Base-by-base conservation (phyloP, 2,797 vertebrate species). In the Parambassis ranga region DNA sequence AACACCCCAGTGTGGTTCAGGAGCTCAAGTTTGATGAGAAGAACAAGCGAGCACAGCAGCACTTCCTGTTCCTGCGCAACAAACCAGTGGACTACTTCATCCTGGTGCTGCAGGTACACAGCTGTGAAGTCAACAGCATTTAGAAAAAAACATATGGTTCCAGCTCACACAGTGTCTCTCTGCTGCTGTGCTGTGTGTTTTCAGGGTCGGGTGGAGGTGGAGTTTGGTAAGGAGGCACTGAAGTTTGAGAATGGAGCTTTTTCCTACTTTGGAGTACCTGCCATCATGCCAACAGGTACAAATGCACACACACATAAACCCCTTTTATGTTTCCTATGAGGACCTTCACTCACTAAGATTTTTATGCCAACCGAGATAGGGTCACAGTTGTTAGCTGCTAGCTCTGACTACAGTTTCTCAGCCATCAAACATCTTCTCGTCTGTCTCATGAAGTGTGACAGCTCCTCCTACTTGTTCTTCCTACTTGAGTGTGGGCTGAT, bases 201-300 rank as follows among this genome's bases (percentile, higher is more conserved):
- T 24, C 79, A 99, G 97, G 97, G 97, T 14, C 95, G 95, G 57
- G 97, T 99, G 33, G 95, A 97, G 77, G 97, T 99, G 70, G 96
- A 98, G 83, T 94, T 98, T 1, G 96, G 96, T 14, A 99, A 98
- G 62, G 97, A 99, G 82, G 95, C 94, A 6, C 91, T 99, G 71
- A 94, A 93, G 77, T 99, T 99, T 82, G 96, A 98, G 83, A 97
- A 97, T 0, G 96, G 96, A 70, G 96, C 96, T 0, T 99, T 99
- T 78, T 96, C 96, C 13, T 97, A 96, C 82, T 98, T 96, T 1
- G 97, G 97, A 0, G 93, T 98, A 30, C 95, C 96, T 8, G 93
- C 96, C 71, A 95, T 97, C 70, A 94, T 95, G 75, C 94, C 94
- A 51, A 90, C 95, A 75, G 96, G 97, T 98, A 82, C 26, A 43